A percentile compares a stretch with the other conserved stretches of the same genome.
Evolutionary conservation across 2,797 vertebrate genomes (phyloP).

Genomic region (Sebastes oblongus): DNA sequence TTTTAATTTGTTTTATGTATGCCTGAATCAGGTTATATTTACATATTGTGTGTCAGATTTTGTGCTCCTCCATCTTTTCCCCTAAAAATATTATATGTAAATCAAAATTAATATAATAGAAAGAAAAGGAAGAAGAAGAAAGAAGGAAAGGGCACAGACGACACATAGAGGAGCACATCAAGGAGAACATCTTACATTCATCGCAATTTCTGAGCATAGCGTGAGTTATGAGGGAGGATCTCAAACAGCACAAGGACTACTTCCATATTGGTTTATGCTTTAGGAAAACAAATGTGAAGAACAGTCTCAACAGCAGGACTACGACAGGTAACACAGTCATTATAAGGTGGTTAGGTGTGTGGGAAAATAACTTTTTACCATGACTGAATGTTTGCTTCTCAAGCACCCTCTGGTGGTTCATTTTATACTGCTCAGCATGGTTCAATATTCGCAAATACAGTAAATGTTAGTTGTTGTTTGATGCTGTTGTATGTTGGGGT

Average conservation of each 20-base stretch:
- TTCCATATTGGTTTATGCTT: not conserved
- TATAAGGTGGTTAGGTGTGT: not conserved
- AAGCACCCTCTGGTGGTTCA: not conserved
- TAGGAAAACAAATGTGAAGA: not conserved
- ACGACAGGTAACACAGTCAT: not conserved
- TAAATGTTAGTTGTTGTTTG: not conserved
- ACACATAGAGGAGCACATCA: not conserved
- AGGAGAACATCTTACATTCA: not conserved
- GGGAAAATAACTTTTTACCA: not conserved
- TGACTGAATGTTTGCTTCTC: not conserved
- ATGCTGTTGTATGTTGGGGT: not conserved
- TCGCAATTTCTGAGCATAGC: not conserved
- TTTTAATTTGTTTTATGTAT: not conserved
- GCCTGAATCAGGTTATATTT: not conserved
- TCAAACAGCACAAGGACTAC: not conserved
- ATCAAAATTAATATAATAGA: not conserved
- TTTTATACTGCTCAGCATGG: not conserved
- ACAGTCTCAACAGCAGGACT: not conserved
- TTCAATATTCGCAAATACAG: not conserved
- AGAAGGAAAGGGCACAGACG: not conserved
- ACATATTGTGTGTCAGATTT: not conserved
- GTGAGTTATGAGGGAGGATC: not conserved
- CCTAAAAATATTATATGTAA: not conserved
- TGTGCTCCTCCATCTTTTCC: not conserved
- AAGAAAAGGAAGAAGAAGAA: not conserved